phyloP scores from a whole-genome alignment of 2,797 vertebrate species.

The Diplodus puntazzo region DNA sequence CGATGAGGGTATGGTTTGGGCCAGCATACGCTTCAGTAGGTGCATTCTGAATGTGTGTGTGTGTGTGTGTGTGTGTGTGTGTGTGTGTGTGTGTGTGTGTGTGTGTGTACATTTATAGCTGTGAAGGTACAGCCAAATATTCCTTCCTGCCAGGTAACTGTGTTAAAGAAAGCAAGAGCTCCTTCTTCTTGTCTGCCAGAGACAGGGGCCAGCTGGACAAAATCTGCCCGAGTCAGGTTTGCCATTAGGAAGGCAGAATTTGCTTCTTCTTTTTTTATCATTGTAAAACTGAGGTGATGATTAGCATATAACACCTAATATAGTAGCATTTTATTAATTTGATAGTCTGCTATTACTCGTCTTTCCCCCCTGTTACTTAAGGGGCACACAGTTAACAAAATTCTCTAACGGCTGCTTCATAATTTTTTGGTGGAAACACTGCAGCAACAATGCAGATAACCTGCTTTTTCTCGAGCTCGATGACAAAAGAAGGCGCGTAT shows the following conservation, averaged over 20 bases:
- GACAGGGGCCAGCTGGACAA: conserved; percentile 47
- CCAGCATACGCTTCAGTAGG: background rate
- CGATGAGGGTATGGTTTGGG: background rate
- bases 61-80: background rate
- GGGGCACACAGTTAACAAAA: background rate
- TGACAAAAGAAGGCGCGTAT: background rate
- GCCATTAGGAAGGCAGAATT: conserved; percentile 21
- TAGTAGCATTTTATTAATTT: conserved; percentile 13
- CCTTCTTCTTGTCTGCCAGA: conserved; percentile 80
- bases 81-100: background rate
- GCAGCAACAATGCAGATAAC: conserved; percentile 36
- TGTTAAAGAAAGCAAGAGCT: conserved; percentile 76
- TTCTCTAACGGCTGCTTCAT: background rate
- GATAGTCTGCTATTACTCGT: background rate
- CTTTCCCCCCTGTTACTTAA: no score
- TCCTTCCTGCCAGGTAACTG: conserved; percentile 54
- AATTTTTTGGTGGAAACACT: background rate
- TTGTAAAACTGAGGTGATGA: conserved; percentile 8
- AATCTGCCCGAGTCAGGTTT: conserved; percentile 45
- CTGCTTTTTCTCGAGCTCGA: conserved; percentile 1
- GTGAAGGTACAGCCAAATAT: conserved; percentile 23
- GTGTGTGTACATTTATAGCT: conserved; percentile 11
- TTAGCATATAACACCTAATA: conserved; percentile 12
- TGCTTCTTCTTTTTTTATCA: background rate
- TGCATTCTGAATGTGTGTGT: conserved; percentile 9